Evolutionary conservation across 2,797 vertebrate species (phyloP).

Genomic region (Gephyroberyx darwinii): DNA sequence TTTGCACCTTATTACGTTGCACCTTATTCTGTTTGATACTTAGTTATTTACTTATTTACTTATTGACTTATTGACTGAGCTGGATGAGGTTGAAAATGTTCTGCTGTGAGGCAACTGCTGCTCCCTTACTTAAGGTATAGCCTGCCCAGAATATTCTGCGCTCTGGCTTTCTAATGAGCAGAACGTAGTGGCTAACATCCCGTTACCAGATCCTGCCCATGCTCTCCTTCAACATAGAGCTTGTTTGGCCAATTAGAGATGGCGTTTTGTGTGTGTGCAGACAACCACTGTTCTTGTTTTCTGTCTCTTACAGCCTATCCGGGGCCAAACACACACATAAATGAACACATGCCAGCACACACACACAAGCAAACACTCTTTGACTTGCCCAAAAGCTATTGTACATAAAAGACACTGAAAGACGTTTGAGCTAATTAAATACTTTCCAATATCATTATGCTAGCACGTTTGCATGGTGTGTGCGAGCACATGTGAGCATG

Average conservation of each 20-base stretch:
- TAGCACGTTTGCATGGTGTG: not conserved
- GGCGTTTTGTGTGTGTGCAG: constrained; percentile 33
- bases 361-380: constrained; percentile 4
- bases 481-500: not conserved
- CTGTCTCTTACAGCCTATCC: constrained; percentile 2
- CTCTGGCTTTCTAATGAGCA: constrained; percentile 69
- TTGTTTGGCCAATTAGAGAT: constrained; percentile 64
- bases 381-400: not conserved
- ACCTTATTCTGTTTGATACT: too few relatives aligned
- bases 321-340: constrained; percentile 21
- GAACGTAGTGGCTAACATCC: constrained; percentile 53
- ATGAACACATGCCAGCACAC: not conserved
- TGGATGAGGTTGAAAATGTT: not conserved
- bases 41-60: too few relatives aligned
- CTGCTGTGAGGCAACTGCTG: not conserved
- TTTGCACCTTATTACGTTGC: too few relatives aligned
- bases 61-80: too few relatives aligned
- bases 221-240: constrained; percentile 39
- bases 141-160: constrained; percentile 39
- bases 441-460: not conserved
- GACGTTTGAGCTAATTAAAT: not conserved
- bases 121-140: constrained; percentile 5
- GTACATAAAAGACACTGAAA: not conserved
- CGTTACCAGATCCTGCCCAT: constrained; percentile 45
- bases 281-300: constrained; percentile 23